phyloP scores from a whole-genome alignment of 2,113 vertebrate genomes.

The Columbina picui region DNA sequence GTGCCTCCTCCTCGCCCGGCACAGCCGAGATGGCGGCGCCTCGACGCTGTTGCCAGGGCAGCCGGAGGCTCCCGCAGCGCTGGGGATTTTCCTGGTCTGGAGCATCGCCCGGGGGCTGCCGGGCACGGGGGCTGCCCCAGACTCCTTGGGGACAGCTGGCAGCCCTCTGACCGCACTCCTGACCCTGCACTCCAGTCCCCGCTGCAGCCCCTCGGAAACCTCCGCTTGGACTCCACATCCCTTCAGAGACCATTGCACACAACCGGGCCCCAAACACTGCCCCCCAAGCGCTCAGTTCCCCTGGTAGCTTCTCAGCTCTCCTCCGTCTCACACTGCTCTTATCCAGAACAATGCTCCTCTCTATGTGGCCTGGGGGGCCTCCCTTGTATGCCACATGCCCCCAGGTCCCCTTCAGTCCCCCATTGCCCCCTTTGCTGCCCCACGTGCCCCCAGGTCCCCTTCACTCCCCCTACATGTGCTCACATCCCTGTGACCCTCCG shows the following conservation, averaged over 20 bases:
- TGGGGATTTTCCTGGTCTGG: neutral
- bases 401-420: accelerated
- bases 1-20: neutral
- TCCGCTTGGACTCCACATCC: accelerated
- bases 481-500: accelerated
- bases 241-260: accelerated
- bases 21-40: neutral
- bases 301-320: neutral
- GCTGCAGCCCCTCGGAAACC: neutral
- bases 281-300: accelerated
- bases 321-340: neutral
- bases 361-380: accelerated
- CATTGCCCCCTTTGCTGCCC: too few species aligned
- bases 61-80: neutral
- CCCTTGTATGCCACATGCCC: accelerated
- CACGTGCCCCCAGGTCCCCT: accelerated
- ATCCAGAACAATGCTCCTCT: neutral
- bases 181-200: accelerated
- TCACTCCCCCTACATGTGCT: too few species aligned
- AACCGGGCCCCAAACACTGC: accelerated
- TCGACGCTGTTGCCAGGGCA: constrained; percentile 48
- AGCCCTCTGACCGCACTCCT: neutral
- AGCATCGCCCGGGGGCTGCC: accelerated
- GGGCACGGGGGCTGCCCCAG: neutral
- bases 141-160: neutral